Percentiles rank a stretch among this genome's conserved stretches.
Conservation (phyloP, 2,797 vertebrate species). For the Avahi laniger region DNA sequence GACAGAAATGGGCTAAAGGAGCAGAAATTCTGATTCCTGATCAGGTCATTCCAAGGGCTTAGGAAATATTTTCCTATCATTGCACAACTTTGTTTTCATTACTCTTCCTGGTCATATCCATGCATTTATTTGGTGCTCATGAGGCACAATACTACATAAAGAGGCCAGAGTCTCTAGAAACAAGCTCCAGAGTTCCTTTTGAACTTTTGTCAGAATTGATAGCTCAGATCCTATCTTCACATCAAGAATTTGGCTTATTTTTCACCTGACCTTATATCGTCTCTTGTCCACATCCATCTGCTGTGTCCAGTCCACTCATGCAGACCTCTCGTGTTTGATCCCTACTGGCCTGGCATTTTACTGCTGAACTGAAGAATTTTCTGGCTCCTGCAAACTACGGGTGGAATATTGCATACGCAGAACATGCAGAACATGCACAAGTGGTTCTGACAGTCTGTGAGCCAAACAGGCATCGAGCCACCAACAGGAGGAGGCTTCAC, state of each 20-base stretch:
- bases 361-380: not conserved
- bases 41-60: not conserved
- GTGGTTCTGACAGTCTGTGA: not conserved
- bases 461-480: not conserved
- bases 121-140: not conserved
- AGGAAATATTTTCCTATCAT: not conserved
- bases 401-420: not conserved
- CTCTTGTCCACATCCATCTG: not conserved
- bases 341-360: not conserved
- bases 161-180: not conserved
- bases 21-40: not conserved
- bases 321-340: not conserved
- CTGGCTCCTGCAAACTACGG: not conserved
- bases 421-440: not conserved
- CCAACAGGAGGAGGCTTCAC: not conserved
- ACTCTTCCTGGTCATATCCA: not conserved
- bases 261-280: not conserved
- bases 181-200: not conserved
- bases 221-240: not conserved
- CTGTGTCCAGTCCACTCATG: not conserved
- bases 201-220: not conserved
- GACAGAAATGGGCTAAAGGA: no score
- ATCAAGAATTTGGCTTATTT: not conserved
- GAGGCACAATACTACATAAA: not conserved
- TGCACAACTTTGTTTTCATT: not conserved